Evolutionary conservation across 2,113 vertebrate genomes (phyloP).

Genomic region (Acrocephalus arundinaceus): DNA sequence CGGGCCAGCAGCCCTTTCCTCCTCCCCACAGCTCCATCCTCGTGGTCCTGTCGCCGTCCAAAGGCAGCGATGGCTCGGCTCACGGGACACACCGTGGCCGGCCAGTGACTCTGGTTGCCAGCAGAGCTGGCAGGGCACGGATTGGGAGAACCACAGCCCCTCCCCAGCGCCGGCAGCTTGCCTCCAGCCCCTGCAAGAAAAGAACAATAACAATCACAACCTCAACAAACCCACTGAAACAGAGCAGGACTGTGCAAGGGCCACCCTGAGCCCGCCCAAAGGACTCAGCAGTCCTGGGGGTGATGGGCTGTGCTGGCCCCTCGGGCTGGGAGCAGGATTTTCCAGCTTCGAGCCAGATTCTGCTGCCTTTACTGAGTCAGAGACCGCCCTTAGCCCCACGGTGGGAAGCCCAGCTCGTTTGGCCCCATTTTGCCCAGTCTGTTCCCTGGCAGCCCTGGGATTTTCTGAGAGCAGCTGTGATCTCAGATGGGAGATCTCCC

Average conservation of each 20-base stretch:
- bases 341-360: not conserved
- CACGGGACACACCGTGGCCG: not conserved
- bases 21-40: not conserved
- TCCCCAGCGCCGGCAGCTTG: fast-evolving
- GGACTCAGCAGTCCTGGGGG: not conserved
- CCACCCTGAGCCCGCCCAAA: not conserved
- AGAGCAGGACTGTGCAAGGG: not conserved
- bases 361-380: not conserved
- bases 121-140: not conserved
- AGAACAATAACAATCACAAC: not conserved
- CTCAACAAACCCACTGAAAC: not conserved
- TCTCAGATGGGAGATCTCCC: not conserved
- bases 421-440: fast-evolving
- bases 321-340: not conserved
- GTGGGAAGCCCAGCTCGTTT: not conserved
- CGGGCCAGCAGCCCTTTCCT: not conserved
- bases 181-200: not conserved
- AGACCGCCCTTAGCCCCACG: fast-evolving
- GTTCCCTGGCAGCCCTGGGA: not conserved
- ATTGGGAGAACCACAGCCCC: fast-evolving
- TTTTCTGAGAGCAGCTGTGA: not conserved
- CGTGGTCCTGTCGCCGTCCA: fast-evolving
- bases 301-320: not conserved
- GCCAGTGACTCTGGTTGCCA: fast-evolving
- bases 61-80: not conserved